Evolutionary conservation across 2,888 invertebrate genomes (phyloP), one percentile per base, ranked within the genome.

Genomic region (Hypsopygia costalis): DNA sequence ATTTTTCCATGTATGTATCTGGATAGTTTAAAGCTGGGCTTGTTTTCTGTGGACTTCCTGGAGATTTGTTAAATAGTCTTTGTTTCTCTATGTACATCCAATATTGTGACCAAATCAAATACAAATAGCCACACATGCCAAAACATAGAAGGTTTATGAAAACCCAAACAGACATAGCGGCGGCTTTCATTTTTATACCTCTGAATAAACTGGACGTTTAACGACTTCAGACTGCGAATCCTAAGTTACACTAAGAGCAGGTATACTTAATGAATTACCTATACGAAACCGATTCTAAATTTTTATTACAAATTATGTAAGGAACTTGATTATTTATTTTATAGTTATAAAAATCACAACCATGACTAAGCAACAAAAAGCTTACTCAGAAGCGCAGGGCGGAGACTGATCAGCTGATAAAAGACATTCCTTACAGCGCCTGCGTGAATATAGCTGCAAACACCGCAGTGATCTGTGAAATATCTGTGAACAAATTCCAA

Each of bases 101-200:
- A 62, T 93, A 93, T 58, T 93, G 92, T 0, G 92, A 92, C 93
- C 93, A 93, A 36, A 94, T 87, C 28, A 94, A 74, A 67, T 93
- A 93, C 52, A 93, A 89, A 62, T 94, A 94, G 29, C 93, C 92
- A 53, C 93, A 92, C 91, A 93, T 93, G 7, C 93, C 93, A 58
- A 93, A 91, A 58, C 93, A 91, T 16, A 93, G 83, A 34, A 94
- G 83, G 69, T 93, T 93, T 49, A 93, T 91, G 65, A 94, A 93
- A 55, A 93, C 89, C 92, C 93, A 93, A 57, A 93, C 92, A 27
- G 92, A 91, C 59, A 93, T 90, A 1, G 92, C 93, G 8, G 93
- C 87, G 10, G 92, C 91, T 70, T 90, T 90, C 93, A 93, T 93
- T 55, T 64, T 81, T 41, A 10, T 20, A 33, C 3, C 28, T 25